Conservation (phyloP, 2,888 invertebrate genomes). For the Hypolimnas misippus region DNA sequence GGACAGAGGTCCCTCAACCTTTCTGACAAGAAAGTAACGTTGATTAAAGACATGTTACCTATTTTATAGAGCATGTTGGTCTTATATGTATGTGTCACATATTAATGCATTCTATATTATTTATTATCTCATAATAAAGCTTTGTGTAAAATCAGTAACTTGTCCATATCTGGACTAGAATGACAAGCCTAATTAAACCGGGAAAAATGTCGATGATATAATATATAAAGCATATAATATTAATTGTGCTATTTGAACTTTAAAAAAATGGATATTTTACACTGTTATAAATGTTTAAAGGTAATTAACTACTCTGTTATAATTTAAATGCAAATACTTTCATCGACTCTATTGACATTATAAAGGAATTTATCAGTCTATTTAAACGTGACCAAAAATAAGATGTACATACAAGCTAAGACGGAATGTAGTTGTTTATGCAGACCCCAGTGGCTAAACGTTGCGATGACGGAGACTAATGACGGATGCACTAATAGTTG, state of each 20-base stretch:
- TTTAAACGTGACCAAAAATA: slow-evolving; percentile 15
- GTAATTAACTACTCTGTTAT: no score
- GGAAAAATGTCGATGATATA: no score
- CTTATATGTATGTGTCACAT: neutral
- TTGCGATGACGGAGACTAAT: slow-evolving; percentile 81
- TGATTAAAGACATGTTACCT: slow-evolving; percentile 18
- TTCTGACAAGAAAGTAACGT: slow-evolving; percentile 51
- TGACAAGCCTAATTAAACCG: no score
- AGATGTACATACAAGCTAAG: slow-evolving; percentile 42
- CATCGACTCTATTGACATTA: no score
- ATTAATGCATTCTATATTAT: neutral
- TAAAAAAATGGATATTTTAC: no score
- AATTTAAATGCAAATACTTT: no score
- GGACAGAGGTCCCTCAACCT: slow-evolving; percentile 51
- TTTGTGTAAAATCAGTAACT: neutral
- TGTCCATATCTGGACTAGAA: no score
- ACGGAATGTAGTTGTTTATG: slow-evolving; percentile 67
- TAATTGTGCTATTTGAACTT: no score
- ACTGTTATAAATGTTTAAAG: no score
- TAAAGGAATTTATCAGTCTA: neutral
- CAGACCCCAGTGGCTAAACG: slow-evolving; percentile 66
- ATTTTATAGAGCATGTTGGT: neutral
- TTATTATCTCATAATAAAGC: no score
- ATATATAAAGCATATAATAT: no score
- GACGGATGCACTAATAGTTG: slow-evolving; percentile 84